phyloP scores from a whole-genome alignment of 1,140 invertebrate genomes.

The Octopus bimaculoides region DNA sequence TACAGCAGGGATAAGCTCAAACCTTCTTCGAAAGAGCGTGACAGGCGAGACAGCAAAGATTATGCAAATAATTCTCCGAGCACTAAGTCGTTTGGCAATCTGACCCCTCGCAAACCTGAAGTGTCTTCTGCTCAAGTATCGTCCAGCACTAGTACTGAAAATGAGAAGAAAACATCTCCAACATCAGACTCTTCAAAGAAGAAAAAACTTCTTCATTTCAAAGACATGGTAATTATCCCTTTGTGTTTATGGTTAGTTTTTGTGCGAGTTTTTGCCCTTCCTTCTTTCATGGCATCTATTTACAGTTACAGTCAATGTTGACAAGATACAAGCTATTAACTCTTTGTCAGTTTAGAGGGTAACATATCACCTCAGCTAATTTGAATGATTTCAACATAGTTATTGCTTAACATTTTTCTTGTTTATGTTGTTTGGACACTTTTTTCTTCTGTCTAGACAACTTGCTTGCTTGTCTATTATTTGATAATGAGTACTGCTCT shows the following conservation, averaged over 20 bases:
- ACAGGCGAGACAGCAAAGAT: background rate
- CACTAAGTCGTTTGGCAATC: background rate
- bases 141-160: conserved; percentile 6
- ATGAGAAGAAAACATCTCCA: background rate
- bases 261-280: background rate
- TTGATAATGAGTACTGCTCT: no score
- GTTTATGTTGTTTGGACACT: no score
- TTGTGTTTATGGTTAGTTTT: background rate
- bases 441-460: no score
- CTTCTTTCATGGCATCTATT: background rate
- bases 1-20: background rate
- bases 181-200: background rate
- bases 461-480: no score
- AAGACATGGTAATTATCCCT: background rate
- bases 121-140: conserved; percentile 11
- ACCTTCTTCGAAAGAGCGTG: background rate
- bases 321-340: no score
- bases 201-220: conserved; percentile 5
- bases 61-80: background rate
- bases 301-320: background rate
- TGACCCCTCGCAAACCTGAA: background rate
- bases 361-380: no score
- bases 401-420: no score
- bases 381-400: no score
- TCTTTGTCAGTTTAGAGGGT: no score